A percentile compares a stretch with the other conserved stretches of the same genome.
phyloP scores from a whole-genome alignment of 1,140 invertebrate species.

The Lepidurus apus region DNA sequence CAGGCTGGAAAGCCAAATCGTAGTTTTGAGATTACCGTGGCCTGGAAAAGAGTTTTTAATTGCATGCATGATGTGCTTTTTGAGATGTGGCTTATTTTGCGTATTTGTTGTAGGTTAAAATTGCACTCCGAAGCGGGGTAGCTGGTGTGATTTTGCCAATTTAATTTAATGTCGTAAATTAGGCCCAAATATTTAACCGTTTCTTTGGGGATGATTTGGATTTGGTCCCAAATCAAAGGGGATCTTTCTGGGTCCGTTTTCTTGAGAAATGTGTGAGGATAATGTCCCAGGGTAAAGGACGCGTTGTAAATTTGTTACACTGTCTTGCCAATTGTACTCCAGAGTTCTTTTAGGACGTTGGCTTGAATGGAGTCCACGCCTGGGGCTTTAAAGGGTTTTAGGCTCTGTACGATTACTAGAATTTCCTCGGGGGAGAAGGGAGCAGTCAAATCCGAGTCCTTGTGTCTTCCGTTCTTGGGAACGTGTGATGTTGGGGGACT shows the following conservation, averaged over 20 bases:
- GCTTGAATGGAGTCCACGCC: slow-evolving; percentile 11
- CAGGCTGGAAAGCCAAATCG: too few relatives aligned
- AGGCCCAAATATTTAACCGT: slow-evolving; percentile 16
- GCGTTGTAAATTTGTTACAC: neutral
- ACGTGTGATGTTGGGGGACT: too few relatives aligned
- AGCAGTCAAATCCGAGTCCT: too few relatives aligned
- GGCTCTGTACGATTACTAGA: neutral
- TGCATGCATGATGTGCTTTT: neutral
- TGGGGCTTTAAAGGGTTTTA: neutral
- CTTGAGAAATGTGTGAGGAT: neutral
- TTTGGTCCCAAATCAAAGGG: neutral
- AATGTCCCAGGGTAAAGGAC: neutral
- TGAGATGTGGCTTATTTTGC: neutral
- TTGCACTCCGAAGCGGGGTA: neutral
- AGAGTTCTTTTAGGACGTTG: neutral
- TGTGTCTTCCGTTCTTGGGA: too few relatives aligned
- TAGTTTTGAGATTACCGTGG: neutral
- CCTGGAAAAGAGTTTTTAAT: neutral
- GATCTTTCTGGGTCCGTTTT: neutral
- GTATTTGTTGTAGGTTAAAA: neutral
- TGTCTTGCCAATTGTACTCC: neutral
- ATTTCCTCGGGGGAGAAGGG: neutral
- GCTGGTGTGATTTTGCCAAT: neutral
- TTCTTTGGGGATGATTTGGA: neutral
- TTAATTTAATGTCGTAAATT: neutral